phyloP scores from a whole-genome alignment of 2,888 invertebrate genomes.

The Lepidonotus clava region DNA sequence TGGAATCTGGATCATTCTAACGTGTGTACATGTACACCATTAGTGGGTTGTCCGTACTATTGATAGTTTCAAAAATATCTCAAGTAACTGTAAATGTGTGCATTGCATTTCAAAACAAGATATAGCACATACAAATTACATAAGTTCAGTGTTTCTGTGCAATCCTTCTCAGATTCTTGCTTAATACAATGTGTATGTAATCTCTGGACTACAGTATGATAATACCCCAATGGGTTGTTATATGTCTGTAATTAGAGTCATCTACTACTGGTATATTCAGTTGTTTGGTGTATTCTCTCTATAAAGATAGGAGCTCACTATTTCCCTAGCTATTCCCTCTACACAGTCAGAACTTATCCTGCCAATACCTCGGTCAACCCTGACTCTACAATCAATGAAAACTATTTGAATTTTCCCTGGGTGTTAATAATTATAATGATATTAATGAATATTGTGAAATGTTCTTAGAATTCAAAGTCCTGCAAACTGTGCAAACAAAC shows the following conservation, averaged over 20 bases:
- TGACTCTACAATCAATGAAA: background rate
- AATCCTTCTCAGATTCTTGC: background rate
- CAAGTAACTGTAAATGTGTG: background rate
- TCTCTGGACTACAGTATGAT: background rate
- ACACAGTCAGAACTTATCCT: background rate
- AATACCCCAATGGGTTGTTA: background rate
- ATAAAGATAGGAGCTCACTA: too few relatives aligned
- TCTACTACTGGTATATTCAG: background rate
- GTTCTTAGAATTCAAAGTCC: background rate
- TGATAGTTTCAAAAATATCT: background rate
- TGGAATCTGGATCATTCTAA: too few relatives aligned
- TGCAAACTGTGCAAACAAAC: too few relatives aligned
- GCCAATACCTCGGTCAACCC: background rate
- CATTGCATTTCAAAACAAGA: background rate
- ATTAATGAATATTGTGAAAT: background rate
- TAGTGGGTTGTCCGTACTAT: too few relatives aligned
- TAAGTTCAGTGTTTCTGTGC: background rate
- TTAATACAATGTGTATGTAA: background rate
- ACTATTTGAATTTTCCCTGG: background rate
- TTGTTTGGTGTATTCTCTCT: background rate
- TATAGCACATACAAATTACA: background rate
- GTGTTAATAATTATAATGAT: background rate
- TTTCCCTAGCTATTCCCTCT: too few relatives aligned
- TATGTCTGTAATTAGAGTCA: background rate
- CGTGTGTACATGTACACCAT: too few relatives aligned